Conservation (phyloP, 2,888 invertebrate genomes). For the Plutella xylostella region DNA sequence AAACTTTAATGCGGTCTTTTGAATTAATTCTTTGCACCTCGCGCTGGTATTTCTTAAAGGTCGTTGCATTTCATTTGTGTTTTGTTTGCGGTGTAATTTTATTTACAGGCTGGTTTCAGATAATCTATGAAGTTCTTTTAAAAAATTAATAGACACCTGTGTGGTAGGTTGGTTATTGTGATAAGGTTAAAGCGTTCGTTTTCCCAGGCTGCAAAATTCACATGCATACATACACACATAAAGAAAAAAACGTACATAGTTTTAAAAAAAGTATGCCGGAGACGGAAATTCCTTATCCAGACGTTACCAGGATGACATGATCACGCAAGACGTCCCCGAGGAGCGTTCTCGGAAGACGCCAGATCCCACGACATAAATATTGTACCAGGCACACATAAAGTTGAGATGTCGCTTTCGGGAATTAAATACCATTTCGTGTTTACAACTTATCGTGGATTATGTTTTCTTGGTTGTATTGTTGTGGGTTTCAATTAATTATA, state of each 20-base stretch:
- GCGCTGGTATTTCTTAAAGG: no score
- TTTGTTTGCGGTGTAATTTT: no score
- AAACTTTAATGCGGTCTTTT: no score
- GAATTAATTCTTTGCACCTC: no score
- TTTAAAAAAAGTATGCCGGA: not conserved
- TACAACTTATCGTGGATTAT: slow-evolving; percentile 3
- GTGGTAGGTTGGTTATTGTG: no score
- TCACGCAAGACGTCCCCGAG: not conserved
- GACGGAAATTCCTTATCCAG: not conserved
- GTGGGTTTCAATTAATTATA: not conserved
- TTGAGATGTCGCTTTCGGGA: slow-evolving; percentile 2
- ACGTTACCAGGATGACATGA: not conserved
- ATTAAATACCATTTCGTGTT: slow-evolving; percentile 4
- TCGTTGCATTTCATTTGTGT: no score
- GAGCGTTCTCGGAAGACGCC: not conserved
- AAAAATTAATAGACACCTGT: no score
- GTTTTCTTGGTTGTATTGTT: not conserved
- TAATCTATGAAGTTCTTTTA: no score
- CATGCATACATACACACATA: not conserved
- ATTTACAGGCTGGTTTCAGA: no score
- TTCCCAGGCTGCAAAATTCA: not conserved
- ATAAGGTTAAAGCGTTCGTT: no score
- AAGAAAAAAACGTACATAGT: not conserved
- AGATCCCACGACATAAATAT: slow-evolving; percentile 6
- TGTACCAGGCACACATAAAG: slow-evolving; percentile 6